A percentile compares a stretch with the other conserved stretches of the same genome.
Evolutionary conservation across 2,797 vertebrate species (phyloP).

Genomic region (Enteromius unitaeniatus): DNA sequence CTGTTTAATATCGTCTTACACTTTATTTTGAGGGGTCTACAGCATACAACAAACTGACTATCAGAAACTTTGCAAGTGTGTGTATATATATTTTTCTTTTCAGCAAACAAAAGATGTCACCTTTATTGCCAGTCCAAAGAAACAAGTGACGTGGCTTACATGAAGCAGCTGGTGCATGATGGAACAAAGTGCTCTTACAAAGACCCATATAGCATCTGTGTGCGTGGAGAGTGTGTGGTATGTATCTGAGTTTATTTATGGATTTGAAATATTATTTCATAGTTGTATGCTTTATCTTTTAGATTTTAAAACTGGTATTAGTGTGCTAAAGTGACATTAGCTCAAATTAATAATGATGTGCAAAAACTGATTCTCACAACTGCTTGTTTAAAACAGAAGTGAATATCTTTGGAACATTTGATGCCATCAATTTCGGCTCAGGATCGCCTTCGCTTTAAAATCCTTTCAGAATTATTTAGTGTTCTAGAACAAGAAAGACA

Average conservation of each 20-base stretch:
- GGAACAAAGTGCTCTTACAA: conserved; percentile 96
- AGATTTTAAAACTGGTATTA: not conserved
- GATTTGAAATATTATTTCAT: not conserved
- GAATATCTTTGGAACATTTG: not conserved
- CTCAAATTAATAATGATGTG: not conserved
- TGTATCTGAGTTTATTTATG: conserved; percentile 65
- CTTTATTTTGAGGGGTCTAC: no score
- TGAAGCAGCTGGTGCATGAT: conserved; percentile 94
- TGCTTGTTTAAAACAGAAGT: not conserved
- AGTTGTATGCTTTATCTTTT: not conserved
- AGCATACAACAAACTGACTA: no score
- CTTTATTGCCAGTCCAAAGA: conserved; percentile 95
- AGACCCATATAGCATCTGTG: conserved; percentile 93
- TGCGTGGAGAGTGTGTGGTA: conserved; percentile 98
- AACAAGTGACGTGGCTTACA: conserved; percentile 84
- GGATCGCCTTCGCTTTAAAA: not conserved
- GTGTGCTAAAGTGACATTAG: not conserved
- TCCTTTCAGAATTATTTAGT: not conserved
- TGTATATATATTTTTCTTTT: conserved; percentile 16
- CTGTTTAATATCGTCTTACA: no score
- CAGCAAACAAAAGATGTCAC: conserved; percentile 92
- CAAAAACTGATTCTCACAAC: not conserved
- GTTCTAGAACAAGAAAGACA: not conserved
- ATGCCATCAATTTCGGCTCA: not conserved
- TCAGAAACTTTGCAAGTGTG: no score